A percentile compares a stretch with the other conserved stretches of the same genome.
Conservation (phyloP, 2,888 invertebrate species). For the Limulus polyphemus region DNA sequence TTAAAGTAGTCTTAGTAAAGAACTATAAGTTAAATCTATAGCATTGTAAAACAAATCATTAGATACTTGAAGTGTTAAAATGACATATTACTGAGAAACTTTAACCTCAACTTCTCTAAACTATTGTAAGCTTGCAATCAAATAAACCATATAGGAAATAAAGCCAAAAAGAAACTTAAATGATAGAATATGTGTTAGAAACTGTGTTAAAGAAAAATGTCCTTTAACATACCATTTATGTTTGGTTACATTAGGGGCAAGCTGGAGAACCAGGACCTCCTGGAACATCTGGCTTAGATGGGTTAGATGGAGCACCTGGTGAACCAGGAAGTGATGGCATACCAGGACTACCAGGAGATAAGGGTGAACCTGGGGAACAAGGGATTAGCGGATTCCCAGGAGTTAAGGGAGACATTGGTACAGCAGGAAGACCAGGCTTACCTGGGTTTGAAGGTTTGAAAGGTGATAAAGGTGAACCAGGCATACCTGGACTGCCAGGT, state of each 20-base stretch:
- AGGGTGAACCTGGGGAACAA: conserved; percentile 8
- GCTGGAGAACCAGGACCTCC: background rate
- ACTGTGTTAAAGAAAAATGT: no score
- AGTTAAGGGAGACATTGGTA: conserved; percentile 48
- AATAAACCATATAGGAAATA: no score
- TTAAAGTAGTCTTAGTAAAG: no score
- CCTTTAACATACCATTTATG: no score
- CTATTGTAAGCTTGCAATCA: no score
- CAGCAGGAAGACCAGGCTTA: conserved; percentile 44
- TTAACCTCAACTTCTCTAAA: no score
- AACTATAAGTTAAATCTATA: no score
- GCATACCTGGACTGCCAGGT: conserved; percentile 55
- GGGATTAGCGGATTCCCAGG: background rate
- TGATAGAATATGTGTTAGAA: no score
- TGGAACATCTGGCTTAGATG: conserved; percentile 2
- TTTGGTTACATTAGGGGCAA: background rate
- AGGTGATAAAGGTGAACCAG: conserved; percentile 42
- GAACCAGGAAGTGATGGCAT: conserved; percentile 11
- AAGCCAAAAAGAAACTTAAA: no score
- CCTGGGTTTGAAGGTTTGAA: conserved; percentile 11
- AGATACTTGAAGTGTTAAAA: no score
- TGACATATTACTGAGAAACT: no score
- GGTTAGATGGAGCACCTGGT: conserved; percentile 6
- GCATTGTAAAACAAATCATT: no score
- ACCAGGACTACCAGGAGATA: conserved; percentile 8